phyloP scores from a whole-genome alignment of 2,888 invertebrate species.

The Stegana nigrithorax region DNA sequence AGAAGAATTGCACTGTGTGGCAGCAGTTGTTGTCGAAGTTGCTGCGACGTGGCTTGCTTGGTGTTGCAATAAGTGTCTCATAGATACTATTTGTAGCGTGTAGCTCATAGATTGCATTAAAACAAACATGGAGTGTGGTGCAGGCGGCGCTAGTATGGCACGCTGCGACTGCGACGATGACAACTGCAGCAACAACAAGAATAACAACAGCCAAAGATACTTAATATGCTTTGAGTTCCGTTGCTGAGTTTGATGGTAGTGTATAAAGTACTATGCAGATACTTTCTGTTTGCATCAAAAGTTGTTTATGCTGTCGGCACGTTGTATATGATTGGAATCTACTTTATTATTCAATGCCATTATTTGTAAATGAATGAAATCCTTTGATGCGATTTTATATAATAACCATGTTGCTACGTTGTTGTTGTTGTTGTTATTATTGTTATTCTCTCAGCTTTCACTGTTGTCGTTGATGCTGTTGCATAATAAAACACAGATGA shows the following conservation, averaged over 20 bases:
- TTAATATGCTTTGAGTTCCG: conserved; percentile 11
- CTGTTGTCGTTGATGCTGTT: background rate
- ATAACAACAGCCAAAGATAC: conserved; percentile 8
- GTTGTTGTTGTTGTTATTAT: background rate
- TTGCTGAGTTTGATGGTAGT: background rate
- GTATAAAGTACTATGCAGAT: background rate
- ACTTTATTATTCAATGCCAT: conserved; percentile 18
- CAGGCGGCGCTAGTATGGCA: no score
- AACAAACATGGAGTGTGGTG: no score
- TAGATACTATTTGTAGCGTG: background rate
- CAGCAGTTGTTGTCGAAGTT: background rate
- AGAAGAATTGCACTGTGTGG: no score
- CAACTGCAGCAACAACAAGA: background rate
- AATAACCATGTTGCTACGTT: background rate
- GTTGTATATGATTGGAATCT: conserved; percentile 2
- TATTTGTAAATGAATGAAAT: conserved; percentile 23
- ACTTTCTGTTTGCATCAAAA: background rate
- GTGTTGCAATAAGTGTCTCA: conserved; percentile 3
- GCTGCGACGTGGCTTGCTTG: background rate
- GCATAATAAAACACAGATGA: no score
- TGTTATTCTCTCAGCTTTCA: background rate
- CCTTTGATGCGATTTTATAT: conserved; percentile 19
- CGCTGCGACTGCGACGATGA: background rate
- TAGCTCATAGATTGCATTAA: conserved; percentile 11
- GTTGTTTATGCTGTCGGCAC: background rate